Conservation (phyloP, 2,888 invertebrate genomes). For the Dendrolimus pini region DNA sequence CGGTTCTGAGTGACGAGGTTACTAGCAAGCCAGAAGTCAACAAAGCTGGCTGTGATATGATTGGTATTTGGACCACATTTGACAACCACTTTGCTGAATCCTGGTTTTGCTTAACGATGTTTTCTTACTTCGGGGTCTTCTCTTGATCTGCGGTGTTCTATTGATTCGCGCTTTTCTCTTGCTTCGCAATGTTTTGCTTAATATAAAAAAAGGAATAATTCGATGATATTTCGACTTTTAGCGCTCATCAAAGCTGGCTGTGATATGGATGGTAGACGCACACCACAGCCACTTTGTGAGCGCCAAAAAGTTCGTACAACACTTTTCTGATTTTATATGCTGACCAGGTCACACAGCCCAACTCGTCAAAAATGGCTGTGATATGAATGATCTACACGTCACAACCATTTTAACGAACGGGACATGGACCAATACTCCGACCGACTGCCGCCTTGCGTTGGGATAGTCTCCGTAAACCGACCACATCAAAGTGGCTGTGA, state of each 20-base stretch:
- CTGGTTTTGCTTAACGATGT: constrained; percentile 8
- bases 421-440: constrained; percentile 34
- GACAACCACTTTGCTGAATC: constrained; percentile 91
- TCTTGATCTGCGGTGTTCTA: too few relatives aligned
- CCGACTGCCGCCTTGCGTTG: constrained; percentile 1
- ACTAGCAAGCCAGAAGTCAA: constrained; percentile 35
- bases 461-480: constrained; percentile 73
- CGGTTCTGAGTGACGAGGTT: background rate
- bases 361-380: constrained; percentile 98
- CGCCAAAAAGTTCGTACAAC: constrained; percentile 48
- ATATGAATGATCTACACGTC: constrained; percentile 83
- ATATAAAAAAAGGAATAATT: background rate
- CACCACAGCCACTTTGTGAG: constrained; percentile 96
- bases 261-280: constrained; percentile 88
- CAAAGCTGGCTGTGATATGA: constrained; percentile 98
- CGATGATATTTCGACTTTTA: constrained; percentile 10
- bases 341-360: constrained; percentile 76
- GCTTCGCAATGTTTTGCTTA: background rate
- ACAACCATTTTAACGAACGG: constrained; percentile 89
- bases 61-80: constrained; percentile 73
- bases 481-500: constrained; percentile 99
- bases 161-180: background rate
- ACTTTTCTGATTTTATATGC: constrained; percentile 4
- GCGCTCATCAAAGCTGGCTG: constrained; percentile 99
- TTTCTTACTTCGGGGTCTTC: background rate